Base-by-base conservation (phyloP, 2,888 invertebrate species). In the Oscheius sp. region DNA sequence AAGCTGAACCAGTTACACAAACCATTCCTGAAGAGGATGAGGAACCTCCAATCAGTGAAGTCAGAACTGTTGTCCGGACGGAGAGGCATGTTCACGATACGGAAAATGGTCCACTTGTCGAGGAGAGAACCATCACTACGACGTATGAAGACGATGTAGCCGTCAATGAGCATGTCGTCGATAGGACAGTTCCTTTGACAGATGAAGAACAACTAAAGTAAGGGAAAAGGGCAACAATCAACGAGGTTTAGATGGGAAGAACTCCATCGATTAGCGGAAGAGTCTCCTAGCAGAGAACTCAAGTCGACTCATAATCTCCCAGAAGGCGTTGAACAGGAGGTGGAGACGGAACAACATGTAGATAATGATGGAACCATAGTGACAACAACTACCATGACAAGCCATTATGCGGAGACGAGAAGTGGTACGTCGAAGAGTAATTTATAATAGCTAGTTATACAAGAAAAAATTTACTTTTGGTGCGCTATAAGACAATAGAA, bases 21-120 rank as follows among this genome's bases (percentile, higher is more conserved):
- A 54, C 66, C 2, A 66, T 66, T 30, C 66, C 66, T 2, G 68
- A 67, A 28, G 67, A 67, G 45, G 71, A 63, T 26, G 57, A 57
- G 57, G 59, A 67, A 20, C 33, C 36, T 3, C 73, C 75, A 36
- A 74, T 76, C 8, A 67, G 73, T 24, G 78, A 80, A 59, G 77
- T 83, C 36, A 66, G 84, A 1, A 84, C 81, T 0, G 80, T 80
- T 1, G 77, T 77, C 24, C 67, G 78, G 28, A 79, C 78, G 20
- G 85, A 85, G 71, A 74, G 85, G 51, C 81, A 80, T 49, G 84
- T 85, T 20, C 85, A 83, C 56, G 80, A 81, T 41, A 73, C 83
- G 6, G 77, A 79, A 6, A 76, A 81, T 3, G 80, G 79, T n/a
- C 85, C 85, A 14, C 71, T 84, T 5, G 85, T 85, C 17, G 83